Evolutionary conservation across 2,113 vertebrate genomes (phyloP), one percentile per base, ranked within the genome.

Genomic region (Cheirogaleus medius): DNA sequence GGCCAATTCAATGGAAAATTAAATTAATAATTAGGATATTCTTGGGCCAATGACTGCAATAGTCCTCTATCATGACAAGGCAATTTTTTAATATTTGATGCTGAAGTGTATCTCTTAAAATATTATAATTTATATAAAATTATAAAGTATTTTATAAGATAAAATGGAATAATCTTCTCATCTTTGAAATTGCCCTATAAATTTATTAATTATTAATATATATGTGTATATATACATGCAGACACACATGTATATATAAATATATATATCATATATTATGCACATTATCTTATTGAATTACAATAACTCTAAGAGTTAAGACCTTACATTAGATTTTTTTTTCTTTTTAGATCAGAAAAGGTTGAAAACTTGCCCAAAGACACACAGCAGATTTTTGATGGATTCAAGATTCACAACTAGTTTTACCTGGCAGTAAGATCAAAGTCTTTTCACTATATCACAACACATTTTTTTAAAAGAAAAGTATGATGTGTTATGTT

Each of bases 1-100:
- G 56, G 63, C 10, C 63, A 17, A 78, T 23, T 87, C 18, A 58
- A 34, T 87, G 25, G 69, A 54, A 69, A 92, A 87, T 14, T 39
- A 87, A 87, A 78, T 56, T 76, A 85, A 60, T 66, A 80, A 5
- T 84, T 74, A 68, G 8, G 23, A 25, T 81, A 47, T 42, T 77
- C 21, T 94, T 82, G 34, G 42, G 8, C 21, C 76, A 92, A 77
- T 89, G 39, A 69, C 34, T 66, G 17, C 14, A 77, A 14, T 6
- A 56, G 15, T 54, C 63, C 10, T 85, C n/a, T 95, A 49, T 81
- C 63, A 47, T 14, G 49, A 82, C 69, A 12, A 68, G n/a, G 76
- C 15, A 34, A 69, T 81, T 94, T 84, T n/a, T 97, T 23, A 78
- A 47, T 80, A 85, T 58, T 89, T 89, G 5, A 82, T 49, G 74